Base-by-base conservation (phyloP, 2,888 invertebrate genomes). In the Trypoxylon attenuatum region DNA sequence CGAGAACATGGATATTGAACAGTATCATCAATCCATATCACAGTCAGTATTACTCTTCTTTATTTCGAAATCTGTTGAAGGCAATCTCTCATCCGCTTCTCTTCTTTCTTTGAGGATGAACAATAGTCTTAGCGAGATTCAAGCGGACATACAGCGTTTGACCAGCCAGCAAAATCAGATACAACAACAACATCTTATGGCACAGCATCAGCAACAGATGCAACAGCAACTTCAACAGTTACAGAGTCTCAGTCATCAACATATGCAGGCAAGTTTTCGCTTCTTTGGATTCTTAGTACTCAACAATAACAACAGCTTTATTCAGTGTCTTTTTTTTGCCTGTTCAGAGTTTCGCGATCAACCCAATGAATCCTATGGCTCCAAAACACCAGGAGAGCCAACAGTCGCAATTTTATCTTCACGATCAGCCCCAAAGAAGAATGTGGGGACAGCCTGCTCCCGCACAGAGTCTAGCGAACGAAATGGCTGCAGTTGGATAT, bases 61-160 rank as follows among this genome's bases (percentile, higher is more conserved):
- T 43, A 51, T 0, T 8, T 13, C 1, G 29, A n/a, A 15, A 22
- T 25, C n/a, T 19, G 16, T n/a, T n/a, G n/a, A n/a, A n/a, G n/a
- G n/a, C n/a, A n/a, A n/a, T n/a, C n/a, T n/a, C n/a, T n/a, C n/a
- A n/a, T n/a, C n/a, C n/a, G n/a, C n/a, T n/a, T n/a, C n/a, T n/a
- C n/a, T n/a, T n/a, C n/a, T n/a, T n/a, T n/a, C n/a, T n/a, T 33
- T 33, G 10, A 94, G 94, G 89, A 95, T 97, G 93, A 97, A 97
- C 89, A 92, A 92, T 89, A 97, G 95, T 90, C 92, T 98, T 83
- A 94, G 94, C 86, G 97, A 97, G 89, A 94, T 98, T 83, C 97
- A 97, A 89, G 94, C 94, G 73, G 97, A 98, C 88, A 96, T 98
- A 85, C 95, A 96, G 88, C 91, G 95, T 79, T 90, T 98, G 76